phyloP scores from a whole-genome alignment of 2,888 invertebrate species.

The Tachina grossa region DNA sequence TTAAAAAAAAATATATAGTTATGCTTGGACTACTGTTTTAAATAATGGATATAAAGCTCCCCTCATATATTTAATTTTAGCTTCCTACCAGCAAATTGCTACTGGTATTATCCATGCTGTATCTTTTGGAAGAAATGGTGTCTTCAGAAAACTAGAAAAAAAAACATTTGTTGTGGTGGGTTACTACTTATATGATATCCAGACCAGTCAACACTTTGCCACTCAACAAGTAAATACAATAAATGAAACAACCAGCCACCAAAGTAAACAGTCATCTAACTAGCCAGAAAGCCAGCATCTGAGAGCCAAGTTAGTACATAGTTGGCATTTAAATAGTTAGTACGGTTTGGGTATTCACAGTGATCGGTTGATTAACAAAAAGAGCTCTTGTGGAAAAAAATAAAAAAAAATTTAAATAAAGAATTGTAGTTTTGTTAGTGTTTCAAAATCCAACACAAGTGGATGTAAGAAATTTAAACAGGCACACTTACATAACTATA shows the following conservation, averaged over 20 bases:
- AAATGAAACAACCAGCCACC: conserved; percentile 48
- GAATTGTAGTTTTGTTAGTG: conserved; percentile 45
- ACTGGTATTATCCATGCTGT: conserved; percentile 30
- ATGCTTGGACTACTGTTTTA: neutral
- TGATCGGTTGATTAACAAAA: conserved; percentile 76
- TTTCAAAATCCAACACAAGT: conserved; percentile 57
- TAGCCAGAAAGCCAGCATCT: conserved; percentile 65
- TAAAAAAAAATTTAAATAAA: conserved; percentile 21
- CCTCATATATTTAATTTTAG: conserved; percentile 1
- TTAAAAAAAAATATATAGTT: neutral
- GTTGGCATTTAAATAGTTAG: conserved; percentile 74
- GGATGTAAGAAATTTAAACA: conserved; percentile 58
- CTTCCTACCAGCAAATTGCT: conserved; percentile 34
- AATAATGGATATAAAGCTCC: conserved; percentile 16
- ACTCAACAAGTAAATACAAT: conserved; percentile 58
- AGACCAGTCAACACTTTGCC: conserved; percentile 60
- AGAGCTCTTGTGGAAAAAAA: conserved; percentile 54
- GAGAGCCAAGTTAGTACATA: conserved; percentile 73
- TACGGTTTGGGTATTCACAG: conserved; percentile 80
- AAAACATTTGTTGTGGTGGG: conserved; percentile 37
- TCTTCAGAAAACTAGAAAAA: conserved; percentile 62
- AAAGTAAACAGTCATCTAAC: conserved; percentile 52
- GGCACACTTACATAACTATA: neutral
- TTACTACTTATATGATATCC: conserved; percentile 55
- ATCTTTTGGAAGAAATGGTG: conserved; percentile 60